Percentiles rank a stretch among this genome's conserved stretches.
Evolutionary conservation across 53 echinoderm and acorn worm species (phyloP).

Genomic region (Astropecten irregularis): DNA sequence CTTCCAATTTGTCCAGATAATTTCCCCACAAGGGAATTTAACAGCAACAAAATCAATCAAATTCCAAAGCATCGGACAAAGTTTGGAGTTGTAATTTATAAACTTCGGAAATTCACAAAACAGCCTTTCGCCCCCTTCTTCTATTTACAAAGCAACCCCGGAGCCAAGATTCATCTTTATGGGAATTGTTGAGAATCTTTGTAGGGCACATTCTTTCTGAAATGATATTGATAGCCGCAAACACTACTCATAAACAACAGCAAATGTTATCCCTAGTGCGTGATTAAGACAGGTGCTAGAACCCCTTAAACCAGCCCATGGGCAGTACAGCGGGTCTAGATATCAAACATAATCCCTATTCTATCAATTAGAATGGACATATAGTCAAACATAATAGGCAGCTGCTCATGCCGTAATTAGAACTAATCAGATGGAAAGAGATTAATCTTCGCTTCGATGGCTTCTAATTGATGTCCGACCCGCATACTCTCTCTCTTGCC

Average conservation of each 20-base stretch:
- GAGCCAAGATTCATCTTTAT: too few relatives aligned
- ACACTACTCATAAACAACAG: background rate
- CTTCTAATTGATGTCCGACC: background rate
- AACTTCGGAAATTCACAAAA: too few relatives aligned
- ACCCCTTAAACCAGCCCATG: background rate
- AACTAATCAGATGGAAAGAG: constrained; percentile 7
- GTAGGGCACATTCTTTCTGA: background rate
- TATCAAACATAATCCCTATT: constrained; percentile 22
- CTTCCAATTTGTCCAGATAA: too few relatives aligned
- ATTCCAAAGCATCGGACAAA: too few relatives aligned
- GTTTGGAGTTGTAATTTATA: too few relatives aligned
- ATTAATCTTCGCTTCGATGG: constrained; percentile 21
- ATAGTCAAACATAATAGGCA: background rate
- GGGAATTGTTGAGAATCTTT: too few relatives aligned
- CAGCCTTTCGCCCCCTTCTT: too few relatives aligned
- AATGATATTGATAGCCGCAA: background rate
- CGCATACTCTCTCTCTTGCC: too few relatives aligned
- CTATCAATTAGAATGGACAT: background rate
- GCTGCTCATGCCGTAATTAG: constrained; percentile 17
- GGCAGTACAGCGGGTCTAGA: background rate
- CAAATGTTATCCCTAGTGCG: constrained; percentile 9
- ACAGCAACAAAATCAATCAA: too few relatives aligned
- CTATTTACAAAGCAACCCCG: too few relatives aligned
- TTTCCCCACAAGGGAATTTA: too few relatives aligned
- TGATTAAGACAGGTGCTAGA: constrained; percentile 23